Evolutionary conservation across 2,113 vertebrate species (phyloP).

Genomic region (Tachysurus vachellii): DNA sequence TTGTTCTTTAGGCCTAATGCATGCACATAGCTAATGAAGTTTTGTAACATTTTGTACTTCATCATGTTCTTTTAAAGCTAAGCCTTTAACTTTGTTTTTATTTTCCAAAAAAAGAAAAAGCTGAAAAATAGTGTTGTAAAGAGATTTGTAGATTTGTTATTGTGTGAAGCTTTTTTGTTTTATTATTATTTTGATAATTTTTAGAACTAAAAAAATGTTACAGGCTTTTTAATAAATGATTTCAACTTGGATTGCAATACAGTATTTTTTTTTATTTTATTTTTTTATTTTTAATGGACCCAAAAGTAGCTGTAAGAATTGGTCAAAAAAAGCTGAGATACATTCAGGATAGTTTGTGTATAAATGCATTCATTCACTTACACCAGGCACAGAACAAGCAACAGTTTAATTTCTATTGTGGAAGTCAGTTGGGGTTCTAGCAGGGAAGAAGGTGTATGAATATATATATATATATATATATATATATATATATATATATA

Average conservation of each 20-base stretch:
- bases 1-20: conserved; percentile 42
- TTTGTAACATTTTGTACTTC: conserved; percentile 46
- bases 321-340: no score
- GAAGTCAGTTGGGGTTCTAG: no score
- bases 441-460: no score
- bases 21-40: conserved; percentile 53
- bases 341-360: no score
- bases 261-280: not conserved
- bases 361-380: no score
- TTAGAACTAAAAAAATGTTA: conserved; percentile 49
- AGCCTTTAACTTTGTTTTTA: conserved; percentile 41
- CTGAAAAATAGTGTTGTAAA: conserved; percentile 49
- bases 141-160: conserved; percentile 55
- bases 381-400: no score
- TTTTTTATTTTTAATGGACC: not conserved
- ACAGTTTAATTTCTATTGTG: no score
- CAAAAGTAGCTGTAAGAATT: not conserved
- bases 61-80: conserved; percentile 44
- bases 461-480: no score
- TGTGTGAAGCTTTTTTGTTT: conserved; percentile 47
- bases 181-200: conserved; percentile 47
- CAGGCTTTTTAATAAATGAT: conserved; percentile 62
- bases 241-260: conserved; percentile 25
- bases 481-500: no score
- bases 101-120: conserved; percentile 8